Base-by-base conservation (phyloP, 2,888 invertebrate genomes). In the Zootermopsis nevadensis region DNA sequence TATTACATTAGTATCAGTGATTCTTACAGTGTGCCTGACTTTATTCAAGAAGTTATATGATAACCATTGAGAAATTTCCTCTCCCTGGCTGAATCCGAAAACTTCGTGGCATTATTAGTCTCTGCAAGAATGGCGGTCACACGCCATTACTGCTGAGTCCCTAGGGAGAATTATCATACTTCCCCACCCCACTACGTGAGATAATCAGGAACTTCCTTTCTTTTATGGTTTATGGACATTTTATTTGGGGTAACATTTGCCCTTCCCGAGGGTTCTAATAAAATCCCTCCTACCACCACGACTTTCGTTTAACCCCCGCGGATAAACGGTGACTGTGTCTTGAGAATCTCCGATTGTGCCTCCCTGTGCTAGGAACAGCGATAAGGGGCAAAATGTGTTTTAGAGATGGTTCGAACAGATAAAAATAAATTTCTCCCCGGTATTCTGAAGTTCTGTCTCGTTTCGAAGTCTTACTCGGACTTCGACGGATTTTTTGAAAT, bases 261-360 rank as follows among this genome's bases (percentile, higher is more conserved):
- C 19, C 33, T 69, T 22, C 69, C 69, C 19, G 19, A 19, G 33
- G 69, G 19, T 69, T 4, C 15, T 27, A 69, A 33, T 27, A 69
- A 69, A 69, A 27, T 67, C 27, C 6, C 22, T 60, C 33, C 33
- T 69, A 22, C 24, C 33, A 33, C 33, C 33, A 10, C 31, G 33
- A n/a, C n/a, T n/a, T 22, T 31, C 69, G 31, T 33, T 69, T 69
- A 69, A 69, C 30, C 69, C 69, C 31, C 22, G 19, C 1, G 69
- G 24, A 69, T 69, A 69, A 69, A 69, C 33, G 33, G 27, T 67
- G 30, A 8, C 6, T 69, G 33, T 69, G 69, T 31, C n/a, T 33
- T 69, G 69, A 33, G 69, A 24, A 66, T 7, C 27, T 77, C 31
- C 55, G 77, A 55, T 55, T 77, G 77, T 55, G 55, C 31, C 33